These are phyloP conservation scores for Aramus guarauna DNA, from an alignment of 2,113 vertebrate genomes.

Conservation along the genomic window DNA sequence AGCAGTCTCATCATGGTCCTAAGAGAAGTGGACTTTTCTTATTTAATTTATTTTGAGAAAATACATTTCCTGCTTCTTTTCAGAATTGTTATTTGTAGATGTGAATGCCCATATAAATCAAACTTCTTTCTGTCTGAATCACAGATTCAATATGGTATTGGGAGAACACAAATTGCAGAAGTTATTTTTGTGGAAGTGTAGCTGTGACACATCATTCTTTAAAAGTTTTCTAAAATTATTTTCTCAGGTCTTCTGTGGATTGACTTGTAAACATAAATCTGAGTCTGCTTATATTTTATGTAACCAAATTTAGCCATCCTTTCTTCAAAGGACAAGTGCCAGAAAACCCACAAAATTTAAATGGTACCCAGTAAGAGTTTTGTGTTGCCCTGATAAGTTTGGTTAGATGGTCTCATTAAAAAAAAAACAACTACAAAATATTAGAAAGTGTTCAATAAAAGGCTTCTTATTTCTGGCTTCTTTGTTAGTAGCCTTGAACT, in stretches of 20 bases:
- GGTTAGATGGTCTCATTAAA: background rate
- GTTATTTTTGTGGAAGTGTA: background rate
- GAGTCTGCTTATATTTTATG: background rate
- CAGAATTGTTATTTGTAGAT: background rate
- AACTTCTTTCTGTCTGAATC: background rate
- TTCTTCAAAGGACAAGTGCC: background rate
- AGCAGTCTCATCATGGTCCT: background rate
- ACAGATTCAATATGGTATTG: background rate
- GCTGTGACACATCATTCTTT: background rate
- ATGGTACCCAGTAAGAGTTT: background rate
- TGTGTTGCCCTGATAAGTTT: background rate
- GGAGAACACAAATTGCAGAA: background rate
- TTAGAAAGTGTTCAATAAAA: background rate
- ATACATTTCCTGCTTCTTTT: background rate
- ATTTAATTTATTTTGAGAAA: slow-evolving; percentile 9
- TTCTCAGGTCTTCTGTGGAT: background rate
- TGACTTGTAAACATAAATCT: background rate
- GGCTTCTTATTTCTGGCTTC: background rate
- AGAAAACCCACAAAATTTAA: background rate
- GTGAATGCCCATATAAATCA: background rate
- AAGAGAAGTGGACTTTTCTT: background rate
- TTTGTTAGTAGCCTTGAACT: slow-evolving; percentile 14
- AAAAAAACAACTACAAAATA: background rate
- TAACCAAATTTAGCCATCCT: background rate
- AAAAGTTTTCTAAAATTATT: background rate